A percentile compares a stretch with the other conserved stretches of the same genome.
These are phyloP conservation scores for Rhizoglyphus robini DNA, from an alignment of 1,140 invertebrate species.

Conservation along the genomic window DNA sequence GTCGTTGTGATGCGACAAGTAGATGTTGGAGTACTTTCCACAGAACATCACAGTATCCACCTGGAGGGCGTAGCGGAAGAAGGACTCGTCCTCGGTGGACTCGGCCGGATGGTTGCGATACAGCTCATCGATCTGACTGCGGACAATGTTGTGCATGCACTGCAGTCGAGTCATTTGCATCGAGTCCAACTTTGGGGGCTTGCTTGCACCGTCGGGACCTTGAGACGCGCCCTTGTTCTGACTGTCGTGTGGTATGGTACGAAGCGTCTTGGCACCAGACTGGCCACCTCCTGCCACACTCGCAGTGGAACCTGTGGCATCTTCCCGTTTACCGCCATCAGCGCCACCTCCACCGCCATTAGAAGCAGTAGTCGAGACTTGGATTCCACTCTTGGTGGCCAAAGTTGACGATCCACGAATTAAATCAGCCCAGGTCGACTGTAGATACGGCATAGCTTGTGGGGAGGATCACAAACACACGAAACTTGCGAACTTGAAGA, in stretches of 20 bases:
- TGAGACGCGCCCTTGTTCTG: background rate
- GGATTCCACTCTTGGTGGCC: no score
- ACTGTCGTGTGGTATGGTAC: background rate
- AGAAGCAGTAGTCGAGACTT: no score
- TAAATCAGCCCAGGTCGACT: no score
- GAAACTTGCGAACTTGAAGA: no score
- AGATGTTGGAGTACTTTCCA: background rate
- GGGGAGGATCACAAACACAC: no score
- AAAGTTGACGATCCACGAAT: no score
- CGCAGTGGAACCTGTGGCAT: no score
- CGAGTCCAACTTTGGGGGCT: background rate
- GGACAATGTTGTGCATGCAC: background rate
- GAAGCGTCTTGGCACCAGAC: no score
- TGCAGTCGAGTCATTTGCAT: background rate
- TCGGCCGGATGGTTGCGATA: background rate
- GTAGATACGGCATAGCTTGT: no score
- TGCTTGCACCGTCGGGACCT: background rate
- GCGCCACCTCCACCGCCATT: no score
- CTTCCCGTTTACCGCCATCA: no score
- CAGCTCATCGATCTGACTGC: background rate
- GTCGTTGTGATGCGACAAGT: background rate
- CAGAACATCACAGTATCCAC: background rate
- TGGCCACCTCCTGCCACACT: no score
- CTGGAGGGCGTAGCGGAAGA: background rate
- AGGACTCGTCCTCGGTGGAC: background rate